Evolutionary conservation across 2,888 invertebrate genomes (phyloP).

Genomic region (Synanthedon formicaeformis): DNA sequence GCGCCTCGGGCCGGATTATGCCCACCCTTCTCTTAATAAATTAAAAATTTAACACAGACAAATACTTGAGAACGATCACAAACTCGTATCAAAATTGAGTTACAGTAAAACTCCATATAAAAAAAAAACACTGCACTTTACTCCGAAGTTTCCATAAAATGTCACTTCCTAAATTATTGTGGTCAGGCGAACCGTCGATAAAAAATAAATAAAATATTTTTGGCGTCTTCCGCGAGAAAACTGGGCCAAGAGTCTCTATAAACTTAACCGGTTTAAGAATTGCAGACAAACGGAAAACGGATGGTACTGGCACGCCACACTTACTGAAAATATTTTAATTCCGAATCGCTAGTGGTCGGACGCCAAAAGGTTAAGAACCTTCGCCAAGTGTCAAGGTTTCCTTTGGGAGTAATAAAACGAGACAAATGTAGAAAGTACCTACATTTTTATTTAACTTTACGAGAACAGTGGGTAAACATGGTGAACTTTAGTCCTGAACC

Average conservation of each 20-base stretch:
- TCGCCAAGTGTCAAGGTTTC: neutral
- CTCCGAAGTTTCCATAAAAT: too few relatives aligned
- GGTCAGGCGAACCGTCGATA: neutral
- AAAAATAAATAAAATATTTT: neutral
- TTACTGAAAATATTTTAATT: neutral
- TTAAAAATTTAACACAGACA: slow-evolving; percentile 11
- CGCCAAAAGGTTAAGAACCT: neutral
- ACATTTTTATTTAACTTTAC: too few relatives aligned
- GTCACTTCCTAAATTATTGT: neutral
- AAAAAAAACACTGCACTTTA: too few relatives aligned
- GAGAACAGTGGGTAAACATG: too few relatives aligned
- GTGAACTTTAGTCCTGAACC: too few relatives aligned
- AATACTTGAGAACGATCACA: too few relatives aligned
- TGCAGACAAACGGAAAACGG: neutral
- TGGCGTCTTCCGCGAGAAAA: neutral
- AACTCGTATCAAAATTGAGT: too few relatives aligned
- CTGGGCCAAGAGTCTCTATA: neutral
- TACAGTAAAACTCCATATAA: too few relatives aligned
- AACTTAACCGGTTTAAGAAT: neutral
- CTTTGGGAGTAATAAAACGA: neutral
- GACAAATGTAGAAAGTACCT: neutral
- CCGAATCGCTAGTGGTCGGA: neutral
- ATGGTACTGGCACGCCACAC: neutral
- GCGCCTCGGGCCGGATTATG: slow-evolving; percentile 37
- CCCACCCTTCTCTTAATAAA: slow-evolving; percentile 50